Base-by-base conservation (phyloP, 2,888 invertebrate species). In the Sphaerophoria taeniata region DNA sequence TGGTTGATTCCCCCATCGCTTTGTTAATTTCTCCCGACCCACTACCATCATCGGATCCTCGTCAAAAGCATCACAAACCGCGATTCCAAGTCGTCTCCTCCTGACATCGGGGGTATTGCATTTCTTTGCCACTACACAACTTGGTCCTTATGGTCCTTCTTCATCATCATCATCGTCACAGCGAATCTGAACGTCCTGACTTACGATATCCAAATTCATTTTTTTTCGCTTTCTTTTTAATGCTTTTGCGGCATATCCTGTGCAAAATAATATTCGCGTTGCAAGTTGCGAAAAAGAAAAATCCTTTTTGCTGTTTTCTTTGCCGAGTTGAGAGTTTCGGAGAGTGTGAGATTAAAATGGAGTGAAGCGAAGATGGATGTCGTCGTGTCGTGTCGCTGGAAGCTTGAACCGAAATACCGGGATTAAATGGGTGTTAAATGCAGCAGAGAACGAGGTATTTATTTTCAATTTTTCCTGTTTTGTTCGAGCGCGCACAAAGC, bases 351-450 rank as follows among this genome's bases (percentile, higher is more conserved):
- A 49, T 55, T 47, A 11, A 24, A 6, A 43, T 31, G 47, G 14
- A 39, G 36, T 36, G 4, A 60, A 47, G 77, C 6, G 36, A 36
- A 49, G 75, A 74, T 84, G 71, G 60, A 75, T 84, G 75, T 79
- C 61, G 72, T 84, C 55, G 72, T 84, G 75, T 79, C 61, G 72
- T 84, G 80, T 72, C 55, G 67, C 55, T 75, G 67, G 53, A 75
- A 83, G 84, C 60, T 75, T 72, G 53, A 75, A 83, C 80, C 71
- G 71, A 67, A 84, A 75, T 79, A 75, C 80, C 84, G 60, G 72
- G 80, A 79, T 84, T 84, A 79, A 84, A 51, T 67, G 75, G 71
- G 75, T 71, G 84, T 80, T 84, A 84, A 84, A 84, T 79, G 79
- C 79, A 60, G 47, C 74, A 55, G n/a, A 74, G 74, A 79, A 79